These are phyloP conservation scores for Pseudoatta argentina DNA, from an alignment of 1,140 invertebrate species.

Conservation along the genomic window DNA sequence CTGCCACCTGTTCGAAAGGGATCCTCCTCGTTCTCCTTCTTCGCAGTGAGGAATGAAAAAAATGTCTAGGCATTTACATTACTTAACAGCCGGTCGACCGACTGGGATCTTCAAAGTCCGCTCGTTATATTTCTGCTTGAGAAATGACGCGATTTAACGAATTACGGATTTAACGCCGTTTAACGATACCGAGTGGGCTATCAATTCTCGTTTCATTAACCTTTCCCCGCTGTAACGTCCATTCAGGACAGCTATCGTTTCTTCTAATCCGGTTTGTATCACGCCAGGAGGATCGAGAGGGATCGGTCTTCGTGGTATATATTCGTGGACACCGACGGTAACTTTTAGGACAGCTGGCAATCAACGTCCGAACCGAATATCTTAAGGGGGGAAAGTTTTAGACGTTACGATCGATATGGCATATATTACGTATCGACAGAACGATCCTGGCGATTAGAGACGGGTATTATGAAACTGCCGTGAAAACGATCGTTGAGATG, in stretches of 20 bases:
- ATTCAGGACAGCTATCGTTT: constrained; percentile 60
- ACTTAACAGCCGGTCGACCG: constrained; percentile 35
- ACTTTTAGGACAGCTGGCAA: constrained; percentile 53
- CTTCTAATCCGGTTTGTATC: constrained; percentile 33
- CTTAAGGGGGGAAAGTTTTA: background rate
- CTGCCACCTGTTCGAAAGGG: constrained; percentile 74
- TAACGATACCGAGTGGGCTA: constrained; percentile 58
- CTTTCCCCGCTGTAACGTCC: constrained; percentile 29
- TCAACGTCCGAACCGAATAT: constrained; percentile 41
- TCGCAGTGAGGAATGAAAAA: background rate
- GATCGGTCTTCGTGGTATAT: background rate
- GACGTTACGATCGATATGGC: background rate
- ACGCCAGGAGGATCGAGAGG: constrained; percentile 12
- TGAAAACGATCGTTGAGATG: constrained; percentile 65
- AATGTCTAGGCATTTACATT: constrained; percentile 48
- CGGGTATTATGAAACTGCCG: constrained; percentile 61
- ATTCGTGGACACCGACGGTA: background rate
- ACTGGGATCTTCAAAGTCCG: background rate
- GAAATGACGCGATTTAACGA: constrained; percentile 49
- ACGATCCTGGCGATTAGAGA: constrained; percentile 12
- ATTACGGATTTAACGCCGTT: constrained; percentile 68
- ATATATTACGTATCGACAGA: constrained; percentile 45
- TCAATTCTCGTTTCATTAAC: constrained; percentile 52
- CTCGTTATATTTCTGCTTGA: constrained; percentile 45
- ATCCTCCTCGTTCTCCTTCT: background rate